Base-by-base conservation (phyloP, 2,113 vertebrate species). In the Xenopus tropicalis region DNA sequence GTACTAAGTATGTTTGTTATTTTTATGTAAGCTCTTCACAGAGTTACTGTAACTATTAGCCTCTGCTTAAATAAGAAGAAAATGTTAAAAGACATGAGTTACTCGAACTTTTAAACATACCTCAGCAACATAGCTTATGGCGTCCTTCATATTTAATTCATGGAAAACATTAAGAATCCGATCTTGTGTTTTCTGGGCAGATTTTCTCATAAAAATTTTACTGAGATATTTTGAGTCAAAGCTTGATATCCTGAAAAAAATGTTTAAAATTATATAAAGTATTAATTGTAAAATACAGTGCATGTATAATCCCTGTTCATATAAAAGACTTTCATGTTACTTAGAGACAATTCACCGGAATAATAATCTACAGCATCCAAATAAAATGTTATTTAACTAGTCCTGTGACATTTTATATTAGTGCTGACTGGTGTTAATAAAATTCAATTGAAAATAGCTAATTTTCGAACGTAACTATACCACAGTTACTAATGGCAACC, bases 71-170 rank as follows among this genome's bases (percentile, higher is more conserved):
- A n/a, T n/a, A n/a, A n/a, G 7, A 29, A 29, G 7, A 29, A 29
- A 4, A 7, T 3, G 3, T 29, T 29, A 29, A 29, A 29, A 29
- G 7, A 29, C 25, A 29, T 29, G 3, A 29, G 7, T 37, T 37
- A 37, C 29, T 37, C 6, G 29, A 37, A 37, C 29, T 37, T 1
- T 37, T 37, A 19, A 43, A 69, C 48, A 79, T 83, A 99, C 97
- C 94, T 98, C 94, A 1, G 85, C 84, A 82, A 99, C 94, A 0
- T 98, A 99, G 82, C 89, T 94, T 80, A 95, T 88, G 23, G 97
- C 97, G 9, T 99, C 97, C 86, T 94, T 96, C 71, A 99, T 79
- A 86, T 99, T 99, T 80, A 99, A 92, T 74, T 96, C 87, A 44
- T 97, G 97, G 89, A 97, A 99, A 81, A 97, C 89, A 17, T 89